Evolutionary conservation across 2,113 vertebrate species (phyloP), one percentile per base, ranked within the genome.

Genomic region (Phrynosoma blainvillii): DNA sequence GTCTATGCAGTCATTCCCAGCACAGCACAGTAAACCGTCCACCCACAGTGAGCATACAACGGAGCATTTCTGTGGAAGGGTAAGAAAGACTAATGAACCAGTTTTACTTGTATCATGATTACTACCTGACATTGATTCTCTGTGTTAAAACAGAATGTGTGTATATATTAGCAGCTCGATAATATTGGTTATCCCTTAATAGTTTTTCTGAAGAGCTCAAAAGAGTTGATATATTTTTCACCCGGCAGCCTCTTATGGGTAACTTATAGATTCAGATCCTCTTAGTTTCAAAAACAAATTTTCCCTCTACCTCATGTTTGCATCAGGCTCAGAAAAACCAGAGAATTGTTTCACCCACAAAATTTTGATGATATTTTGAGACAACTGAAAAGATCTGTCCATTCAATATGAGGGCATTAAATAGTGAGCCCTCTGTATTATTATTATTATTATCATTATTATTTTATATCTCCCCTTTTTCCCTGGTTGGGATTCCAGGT

Each of bases 61-160:
- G 96, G 93, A 97, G 96, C 95, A 96, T 97, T 94, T 97, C 97
- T 78, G 88, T 97, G 91, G 97, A 97, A 97, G 97, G 97, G 97
- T 97, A 97, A 97, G 97, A 88, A 21, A 84, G 25, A 82, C 9
- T 40, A 32, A 25, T 10, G n/a, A 54, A 7, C 54, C 2, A 8
- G 14, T 81, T 30, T 78, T 52, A 62, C 40, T 65, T 32, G 13
- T 36, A 52, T 42, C 13, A 2, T 40, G 20, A 21, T 62, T 62
- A 62, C 5, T 75, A 2, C 13, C 65, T 75, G 18, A 36, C 65
- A 54, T 66, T 42, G 30, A 25, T 52, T 78, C 13, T 30, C 5
- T 14, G n/a, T 79, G 47, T 32, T 54, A n/a, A 56, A 52, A 42
- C 76, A 65, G 12, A 65, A 32, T n/a, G 32, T 68, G 7, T 14